A percentile compares a stretch with the other conserved stretches of the same genome.
Evolutionary conservation across 2,113 vertebrate genomes (phyloP).

Genomic region (Rhodinocichla rosea): DNA sequence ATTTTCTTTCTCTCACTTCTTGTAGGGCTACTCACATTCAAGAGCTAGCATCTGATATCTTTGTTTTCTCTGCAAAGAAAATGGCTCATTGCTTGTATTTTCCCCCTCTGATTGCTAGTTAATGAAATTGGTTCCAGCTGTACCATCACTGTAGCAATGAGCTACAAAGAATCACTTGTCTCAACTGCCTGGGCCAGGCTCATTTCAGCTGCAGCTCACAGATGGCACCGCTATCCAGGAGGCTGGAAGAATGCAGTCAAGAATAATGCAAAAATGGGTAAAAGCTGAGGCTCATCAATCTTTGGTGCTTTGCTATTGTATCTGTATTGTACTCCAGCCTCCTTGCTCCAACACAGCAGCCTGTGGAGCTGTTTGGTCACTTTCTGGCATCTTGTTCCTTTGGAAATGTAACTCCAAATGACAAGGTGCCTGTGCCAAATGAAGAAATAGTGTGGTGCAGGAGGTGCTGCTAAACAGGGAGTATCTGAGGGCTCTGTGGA

Average conservation of each 20-base stretch:
- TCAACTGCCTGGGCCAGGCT: background rate
- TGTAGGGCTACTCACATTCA: background rate
- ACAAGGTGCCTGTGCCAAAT: background rate
- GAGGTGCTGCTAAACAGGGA: background rate
- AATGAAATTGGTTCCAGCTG: slow-evolving; percentile 30
- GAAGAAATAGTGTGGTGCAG: background rate
- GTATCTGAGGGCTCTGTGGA: background rate
- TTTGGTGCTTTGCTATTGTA: background rate
- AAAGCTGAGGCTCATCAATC: background rate
- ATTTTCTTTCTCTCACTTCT: background rate
- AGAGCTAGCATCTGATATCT: background rate
- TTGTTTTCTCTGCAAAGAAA: background rate
- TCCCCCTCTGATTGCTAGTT: background rate
- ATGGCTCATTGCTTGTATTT: background rate
- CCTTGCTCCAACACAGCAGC: accelerated
- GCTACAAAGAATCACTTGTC: slow-evolving; percentile 10
- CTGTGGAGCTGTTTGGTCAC: background rate
- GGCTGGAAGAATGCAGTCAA: slow-evolving; percentile 2
- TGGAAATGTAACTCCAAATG: background rate
- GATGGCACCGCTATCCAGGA: background rate
- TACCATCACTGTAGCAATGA: background rate
- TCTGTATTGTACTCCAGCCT: background rate
- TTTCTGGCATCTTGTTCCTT: background rate
- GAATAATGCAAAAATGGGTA: background rate
- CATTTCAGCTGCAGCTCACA: background rate